Evolutionary conservation across 2,888 invertebrate species (phyloP).

Genomic region (Neoascia interrupta): DNA sequence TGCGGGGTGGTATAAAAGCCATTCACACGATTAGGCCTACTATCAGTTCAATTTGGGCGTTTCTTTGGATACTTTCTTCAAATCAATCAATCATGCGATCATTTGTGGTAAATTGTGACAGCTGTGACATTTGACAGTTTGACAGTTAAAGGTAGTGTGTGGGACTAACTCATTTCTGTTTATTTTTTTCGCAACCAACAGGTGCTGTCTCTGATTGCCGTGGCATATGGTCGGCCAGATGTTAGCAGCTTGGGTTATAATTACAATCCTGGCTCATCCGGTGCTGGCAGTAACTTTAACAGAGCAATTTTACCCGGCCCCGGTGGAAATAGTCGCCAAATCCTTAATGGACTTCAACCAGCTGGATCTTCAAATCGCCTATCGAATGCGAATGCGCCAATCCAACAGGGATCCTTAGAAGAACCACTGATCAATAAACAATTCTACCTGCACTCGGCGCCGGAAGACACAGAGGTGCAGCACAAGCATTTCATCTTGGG

Average conservation of each 20-base stretch:
- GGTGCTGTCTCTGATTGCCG: slow-evolving; percentile 44
- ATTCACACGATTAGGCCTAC: slow-evolving; percentile 33
- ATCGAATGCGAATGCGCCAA: neutral
- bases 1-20: slow-evolving; percentile 54
- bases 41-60: slow-evolving; percentile 54
- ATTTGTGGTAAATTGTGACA: slow-evolving; percentile 47
- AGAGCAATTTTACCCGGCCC: slow-evolving; percentile 12
- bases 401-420: slow-evolving; percentile 22
- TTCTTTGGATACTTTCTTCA: slow-evolving; percentile 45
- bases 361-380: neutral
- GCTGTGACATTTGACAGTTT: no score
- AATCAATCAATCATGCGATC: slow-evolving; percentile 46
- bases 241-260: slow-evolving; percentile 45
- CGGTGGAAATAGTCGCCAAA: neutral
- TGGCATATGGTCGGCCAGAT: slow-evolving; percentile 38
- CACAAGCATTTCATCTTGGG: slow-evolving; percentile 76
- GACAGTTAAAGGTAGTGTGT: no score
- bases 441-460: slow-evolving; percentile 77
- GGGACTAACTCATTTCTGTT: neutral
- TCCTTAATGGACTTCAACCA: neutral
- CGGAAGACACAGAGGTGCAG: slow-evolving; percentile 75
- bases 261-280: slow-evolving; percentile 15
- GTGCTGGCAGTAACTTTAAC: slow-evolving; percentile 10
- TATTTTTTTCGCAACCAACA: slow-evolving; percentile 1
- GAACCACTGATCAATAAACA: slow-evolving; percentile 77